phyloP scores from a whole-genome alignment of 2,888 invertebrate genomes.

The Pinctada fucata region DNA sequence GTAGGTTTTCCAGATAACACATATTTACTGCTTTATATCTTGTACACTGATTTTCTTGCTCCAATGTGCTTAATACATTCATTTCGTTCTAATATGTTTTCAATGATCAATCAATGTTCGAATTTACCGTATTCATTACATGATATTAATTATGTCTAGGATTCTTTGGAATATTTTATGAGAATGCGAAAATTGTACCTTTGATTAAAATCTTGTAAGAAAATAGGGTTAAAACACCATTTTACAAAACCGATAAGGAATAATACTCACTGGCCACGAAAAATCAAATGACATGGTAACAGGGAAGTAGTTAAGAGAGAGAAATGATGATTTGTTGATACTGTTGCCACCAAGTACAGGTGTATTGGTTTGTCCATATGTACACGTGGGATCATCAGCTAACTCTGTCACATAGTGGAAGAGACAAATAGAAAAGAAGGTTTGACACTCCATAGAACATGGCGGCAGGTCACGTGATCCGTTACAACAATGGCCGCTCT shows the following conservation, averaged over 20 bases:
- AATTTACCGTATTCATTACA: too few relatives aligned
- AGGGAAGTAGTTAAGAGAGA: constrained; percentile 20
- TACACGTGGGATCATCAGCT: constrained; percentile 83
- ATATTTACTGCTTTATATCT: too few relatives aligned
- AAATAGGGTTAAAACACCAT: too few relatives aligned
- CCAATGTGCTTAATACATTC: too few relatives aligned
- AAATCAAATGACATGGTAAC: constrained; percentile 56
- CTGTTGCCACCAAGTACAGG: constrained; percentile 82
- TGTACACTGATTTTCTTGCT: too few relatives aligned
- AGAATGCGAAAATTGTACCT: too few relatives aligned
- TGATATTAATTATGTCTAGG: too few relatives aligned
- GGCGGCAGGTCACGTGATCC: constrained; percentile 43
- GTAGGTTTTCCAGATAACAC: too few relatives aligned
- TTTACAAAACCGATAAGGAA: neutral
- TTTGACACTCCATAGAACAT: constrained; percentile 58
- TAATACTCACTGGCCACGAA: constrained; percentile 63
- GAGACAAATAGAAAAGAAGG: constrained; percentile 84
- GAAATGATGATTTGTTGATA: constrained; percentile 42
- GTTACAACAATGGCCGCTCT: constrained; percentile 57
- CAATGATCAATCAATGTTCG: too few relatives aligned
- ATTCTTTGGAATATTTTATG: too few relatives aligned
- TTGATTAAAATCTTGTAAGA: too few relatives aligned
- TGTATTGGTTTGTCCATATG: constrained; percentile 93
- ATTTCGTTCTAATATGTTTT: too few relatives aligned
- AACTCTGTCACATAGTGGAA: constrained; percentile 92